Base-by-base conservation (phyloP, 2,888 invertebrate genomes). In the Marronus borbonicus region DNA sequence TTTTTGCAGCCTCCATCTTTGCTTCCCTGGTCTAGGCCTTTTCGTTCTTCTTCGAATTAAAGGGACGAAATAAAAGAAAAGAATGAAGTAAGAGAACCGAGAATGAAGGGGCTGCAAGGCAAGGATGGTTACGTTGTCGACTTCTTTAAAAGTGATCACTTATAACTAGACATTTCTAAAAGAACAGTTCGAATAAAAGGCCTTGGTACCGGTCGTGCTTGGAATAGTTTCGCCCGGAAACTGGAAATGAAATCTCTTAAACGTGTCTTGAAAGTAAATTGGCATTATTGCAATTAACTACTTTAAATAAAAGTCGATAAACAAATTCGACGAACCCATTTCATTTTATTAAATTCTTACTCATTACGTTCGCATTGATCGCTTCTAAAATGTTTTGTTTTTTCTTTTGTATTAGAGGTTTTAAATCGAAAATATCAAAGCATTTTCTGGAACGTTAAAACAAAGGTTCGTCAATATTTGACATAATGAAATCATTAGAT, bases 201-300 rank as follows among this genome's bases (percentile, higher is more conserved):
- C 17, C 72, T 28, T 28, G 65, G 36, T 44, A 79, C 80, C 81
- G 83, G 44, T 81, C 85, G 85, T 85, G 86, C 83, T 81, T 80
- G 81, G 85, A 86, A 86, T 85, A 82, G 82, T 60, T 80, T 82
- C 80, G 82, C 65, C 62, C 36, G 83, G 83, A 82, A 84, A 81
- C 82, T 83, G 83, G 83, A 84, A 86, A 86, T 85, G 86, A 86
- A 86, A 86, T 86, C 84, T 85, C 81, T 81, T 82, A 82, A 83
- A 86, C 86, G 85, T 86, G 85, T 83, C 75, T 81, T 74, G 86
- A 82, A 85, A 85, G 83, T 82, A 83, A 84, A 86, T 85, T 82
- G 82, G 81, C 81, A 82, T 84, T 85, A 86, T 86, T 82, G 80
- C 83, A 82, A 83, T 82, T 83, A 82, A 80, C 70, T 80, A 74